These are phyloP conservation scores for Mycteria americana DNA, from an alignment of 2,797 vertebrate genomes.

Conservation along the genomic window DNA sequence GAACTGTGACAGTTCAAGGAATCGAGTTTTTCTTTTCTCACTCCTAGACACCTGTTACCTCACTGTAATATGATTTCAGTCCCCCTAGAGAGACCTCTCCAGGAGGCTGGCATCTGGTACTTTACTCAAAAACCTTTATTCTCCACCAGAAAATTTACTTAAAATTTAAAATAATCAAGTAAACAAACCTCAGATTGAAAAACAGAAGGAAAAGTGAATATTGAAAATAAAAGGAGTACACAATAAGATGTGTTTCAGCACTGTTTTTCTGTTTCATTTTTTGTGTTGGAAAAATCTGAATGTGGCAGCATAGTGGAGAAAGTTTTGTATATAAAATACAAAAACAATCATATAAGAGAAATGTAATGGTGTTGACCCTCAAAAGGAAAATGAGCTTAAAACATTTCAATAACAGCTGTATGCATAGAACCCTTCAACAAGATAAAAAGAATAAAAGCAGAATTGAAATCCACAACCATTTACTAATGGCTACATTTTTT, in stretches of 20 bases:
- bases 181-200: neutral
- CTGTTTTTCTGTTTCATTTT: neutral
- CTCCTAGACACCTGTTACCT: neutral
- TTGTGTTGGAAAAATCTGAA: neutral
- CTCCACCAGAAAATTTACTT: neutral
- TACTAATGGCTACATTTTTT: neutral
- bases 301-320: neutral
- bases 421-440: neutral
- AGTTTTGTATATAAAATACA: neutral
- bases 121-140: neutral
- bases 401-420: neutral
- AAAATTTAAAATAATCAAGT: neutral
- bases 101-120: neutral
- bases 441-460: neutral
- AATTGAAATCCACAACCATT: neutral
- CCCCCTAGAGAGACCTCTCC: neutral
- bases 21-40: neutral
- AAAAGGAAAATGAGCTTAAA: neutral
- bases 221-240: neutral
- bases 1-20: neutral
- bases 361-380: neutral
- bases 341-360: neutral
- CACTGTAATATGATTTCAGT: neutral
- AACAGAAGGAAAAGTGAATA: neutral
- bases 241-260: neutral